Evolutionary conservation across 1,140 invertebrate species (phyloP).

Genomic region (Hypothenemus hampei): DNA sequence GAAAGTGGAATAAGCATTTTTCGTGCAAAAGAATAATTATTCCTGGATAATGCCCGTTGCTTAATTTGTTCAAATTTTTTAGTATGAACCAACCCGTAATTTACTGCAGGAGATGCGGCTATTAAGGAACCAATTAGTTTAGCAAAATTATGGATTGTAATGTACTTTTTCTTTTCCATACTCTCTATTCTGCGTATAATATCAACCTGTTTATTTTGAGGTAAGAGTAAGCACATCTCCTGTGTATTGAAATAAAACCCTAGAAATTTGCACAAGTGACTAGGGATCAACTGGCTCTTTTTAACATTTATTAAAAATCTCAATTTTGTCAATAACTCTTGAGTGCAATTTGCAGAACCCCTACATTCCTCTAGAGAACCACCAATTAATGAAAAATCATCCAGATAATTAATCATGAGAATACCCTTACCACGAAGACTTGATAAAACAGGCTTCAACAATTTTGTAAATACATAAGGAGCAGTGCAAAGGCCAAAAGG

Average conservation of each 20-base stretch:
- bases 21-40: neutral
- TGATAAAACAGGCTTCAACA: constrained; percentile 12
- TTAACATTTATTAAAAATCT: constrained; percentile 7
- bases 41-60: neutral
- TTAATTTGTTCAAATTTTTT: constrained; percentile 3
- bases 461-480: constrained; percentile 31
- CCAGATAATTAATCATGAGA: constrained; percentile 8
- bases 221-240: neutral
- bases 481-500: constrained; percentile 8
- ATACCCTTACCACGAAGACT: neutral
- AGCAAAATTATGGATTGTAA: constrained; percentile 1
- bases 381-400: constrained; percentile 8
- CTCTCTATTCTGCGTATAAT: neutral
- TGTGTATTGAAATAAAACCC: constrained; percentile 2
- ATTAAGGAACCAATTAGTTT: constrained; percentile 1
- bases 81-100: constrained; percentile 5
- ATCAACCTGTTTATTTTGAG: neutral
- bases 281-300: constrained; percentile 1
- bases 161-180: neutral
- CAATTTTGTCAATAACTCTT: neutral
- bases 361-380: neutral
- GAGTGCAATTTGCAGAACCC: neutral
- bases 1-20: neutral
- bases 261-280: neutral
- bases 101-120: neutral